Conservation (phyloP, 2,797 vertebrate species). For the Orientallactaga sibirica region DNA sequence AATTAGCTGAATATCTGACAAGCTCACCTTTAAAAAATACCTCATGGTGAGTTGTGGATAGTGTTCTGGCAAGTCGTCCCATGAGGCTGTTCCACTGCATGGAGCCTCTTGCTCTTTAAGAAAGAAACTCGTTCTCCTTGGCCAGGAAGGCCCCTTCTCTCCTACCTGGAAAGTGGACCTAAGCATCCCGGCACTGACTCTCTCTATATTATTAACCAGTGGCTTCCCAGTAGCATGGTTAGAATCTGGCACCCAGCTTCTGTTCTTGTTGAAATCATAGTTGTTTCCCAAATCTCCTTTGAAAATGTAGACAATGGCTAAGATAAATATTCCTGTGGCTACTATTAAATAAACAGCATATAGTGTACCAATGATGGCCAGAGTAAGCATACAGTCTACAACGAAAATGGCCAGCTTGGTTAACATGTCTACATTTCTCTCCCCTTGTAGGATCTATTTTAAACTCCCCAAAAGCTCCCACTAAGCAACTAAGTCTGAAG, state of each 20-base stretch:
- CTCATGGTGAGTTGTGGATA: conserved; percentile 69
- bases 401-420: conserved; percentile 75
- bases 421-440: conserved; percentile 68
- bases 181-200: conserved; percentile 57
- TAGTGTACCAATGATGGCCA: conserved; percentile 74
- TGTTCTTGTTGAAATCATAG: conserved; percentile 53
- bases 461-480: conserved; percentile 38
- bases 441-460: not conserved
- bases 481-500: conserved; percentile 49
- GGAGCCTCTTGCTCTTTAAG: conserved; percentile 51
- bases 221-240: conserved; percentile 70
- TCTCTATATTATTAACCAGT: conserved; percentile 67
- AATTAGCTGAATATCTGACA: not conserved
- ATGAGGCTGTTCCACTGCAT: conserved; percentile 67
- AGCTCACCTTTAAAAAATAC: conserved; percentile 71
- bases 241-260: conserved; percentile 63
- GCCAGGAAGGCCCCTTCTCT: not conserved
- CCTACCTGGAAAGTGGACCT: conserved; percentile 23
- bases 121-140: conserved; percentile 38
- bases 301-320: conserved; percentile 62
- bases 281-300: conserved; percentile 25
- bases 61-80: conserved; percentile 73
- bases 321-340: conserved; percentile 68
- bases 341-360: conserved; percentile 73
- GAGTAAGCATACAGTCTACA: conserved; percentile 82